Evolutionary conservation across 1,140 invertebrate genomes (phyloP).

Genomic region (Penaeus indicus): DNA sequence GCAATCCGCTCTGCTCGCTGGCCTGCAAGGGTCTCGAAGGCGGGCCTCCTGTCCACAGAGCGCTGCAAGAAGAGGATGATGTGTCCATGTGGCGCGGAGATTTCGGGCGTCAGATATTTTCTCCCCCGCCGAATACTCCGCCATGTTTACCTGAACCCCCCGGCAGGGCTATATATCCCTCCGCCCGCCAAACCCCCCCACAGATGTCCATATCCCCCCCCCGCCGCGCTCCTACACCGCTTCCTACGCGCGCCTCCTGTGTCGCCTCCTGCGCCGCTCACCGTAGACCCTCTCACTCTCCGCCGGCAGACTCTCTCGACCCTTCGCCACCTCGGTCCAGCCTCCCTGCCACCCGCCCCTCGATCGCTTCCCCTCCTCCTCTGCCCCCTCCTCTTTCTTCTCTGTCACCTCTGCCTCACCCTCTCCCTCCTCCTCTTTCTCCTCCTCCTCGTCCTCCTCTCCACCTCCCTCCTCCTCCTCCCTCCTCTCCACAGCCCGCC

Average conservation of each 20-base stretch:
- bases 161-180: background rate
- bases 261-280: background rate
- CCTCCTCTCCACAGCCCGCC: no score
- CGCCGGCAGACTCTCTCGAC: background rate
- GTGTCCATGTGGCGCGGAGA: conserved; percentile 48
- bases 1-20: conserved; percentile 71
- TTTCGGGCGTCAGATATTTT: conserved; percentile 12
- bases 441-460: conserved; percentile 4
- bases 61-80: conserved; percentile 66
- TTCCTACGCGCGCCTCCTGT: conserved; percentile 21
- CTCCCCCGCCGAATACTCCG: background rate
- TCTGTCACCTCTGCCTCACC: background rate
- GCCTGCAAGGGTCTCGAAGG: conserved; percentile 70
- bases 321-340: no score
- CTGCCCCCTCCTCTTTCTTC: background rate
- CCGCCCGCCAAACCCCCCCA: conserved; percentile 1
- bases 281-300: background rate
- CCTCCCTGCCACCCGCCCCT: background rate
- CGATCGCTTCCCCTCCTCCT: background rate
- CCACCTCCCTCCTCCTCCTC: background rate
- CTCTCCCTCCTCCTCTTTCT: background rate
- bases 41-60: conserved; percentile 71
- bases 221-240: conserved; percentile 6
- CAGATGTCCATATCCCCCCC: conserved; percentile 20
- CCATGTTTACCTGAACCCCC: background rate